A percentile compares a stretch with the other conserved stretches of the same genome.
phyloP scores from a whole-genome alignment of 2,113 vertebrate genomes.

The Apteryx owenii region DNA sequence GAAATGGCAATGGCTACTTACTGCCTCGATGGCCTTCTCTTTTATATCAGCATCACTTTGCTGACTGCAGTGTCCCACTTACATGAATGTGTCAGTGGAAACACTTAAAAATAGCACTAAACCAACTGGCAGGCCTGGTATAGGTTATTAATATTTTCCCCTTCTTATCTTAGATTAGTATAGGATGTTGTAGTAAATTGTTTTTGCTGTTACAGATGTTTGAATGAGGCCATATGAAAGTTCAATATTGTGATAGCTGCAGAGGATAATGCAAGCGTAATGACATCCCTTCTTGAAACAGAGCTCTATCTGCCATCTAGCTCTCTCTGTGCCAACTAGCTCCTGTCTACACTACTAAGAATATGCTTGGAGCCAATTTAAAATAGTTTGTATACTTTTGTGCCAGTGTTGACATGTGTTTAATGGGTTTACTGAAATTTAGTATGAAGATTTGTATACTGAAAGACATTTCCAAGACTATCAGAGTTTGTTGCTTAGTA shows the following conservation, averaged over 20 bases:
- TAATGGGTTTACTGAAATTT: conserved; percentile 43
- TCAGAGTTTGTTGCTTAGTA: neutral
- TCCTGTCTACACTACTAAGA: neutral
- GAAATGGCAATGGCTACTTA: neutral
- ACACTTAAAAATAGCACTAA: neutral
- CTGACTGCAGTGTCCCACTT: neutral
- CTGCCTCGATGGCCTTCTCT: neutral
- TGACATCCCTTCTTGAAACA: neutral
- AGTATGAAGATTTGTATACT: neutral
- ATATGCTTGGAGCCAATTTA: neutral
- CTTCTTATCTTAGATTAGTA: neutral
- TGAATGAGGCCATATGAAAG: neutral
- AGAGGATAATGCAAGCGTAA: conserved; percentile 12
- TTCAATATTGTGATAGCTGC: neutral
- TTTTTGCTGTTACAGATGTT: neutral
- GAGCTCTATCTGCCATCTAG: neutral
- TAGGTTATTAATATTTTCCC: neutral
- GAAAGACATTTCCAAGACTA: neutral
- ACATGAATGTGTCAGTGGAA: neutral
- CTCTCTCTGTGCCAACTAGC: conserved; percentile 1
- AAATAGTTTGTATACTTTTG: neutral
- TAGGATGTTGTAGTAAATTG: neutral
- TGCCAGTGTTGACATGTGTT: neutral
- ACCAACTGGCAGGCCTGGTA: neutral
- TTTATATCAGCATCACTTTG: neutral